phyloP scores from a whole-genome alignment of 1,140 invertebrate species.

The Platyura marginata region DNA sequence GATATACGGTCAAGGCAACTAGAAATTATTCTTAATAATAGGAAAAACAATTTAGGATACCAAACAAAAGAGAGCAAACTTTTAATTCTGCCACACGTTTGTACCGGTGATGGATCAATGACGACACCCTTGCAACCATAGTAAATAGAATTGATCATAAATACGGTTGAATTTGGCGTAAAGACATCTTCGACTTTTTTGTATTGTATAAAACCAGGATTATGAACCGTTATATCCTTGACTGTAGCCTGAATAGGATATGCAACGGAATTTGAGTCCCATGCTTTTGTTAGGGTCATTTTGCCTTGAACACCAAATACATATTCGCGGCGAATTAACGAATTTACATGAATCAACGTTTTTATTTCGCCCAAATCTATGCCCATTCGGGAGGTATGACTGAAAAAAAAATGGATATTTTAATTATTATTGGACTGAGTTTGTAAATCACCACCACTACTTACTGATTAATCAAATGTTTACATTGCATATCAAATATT shows the following conservation, averaged over 20 bases:
- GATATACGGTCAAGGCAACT: conserved; percentile 20
- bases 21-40: no score
- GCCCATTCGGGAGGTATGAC: conserved; percentile 41
- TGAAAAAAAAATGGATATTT: conserved; percentile 21
- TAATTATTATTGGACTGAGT: background rate
- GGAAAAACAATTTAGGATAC: background rate
- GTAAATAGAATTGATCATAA: conserved; percentile 58
- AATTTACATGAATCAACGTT: conserved; percentile 51
- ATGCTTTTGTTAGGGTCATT: conserved; percentile 10
- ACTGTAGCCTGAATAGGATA: conserved; percentile 55
- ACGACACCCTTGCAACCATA: conserved; percentile 65
- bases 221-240: conserved; percentile 34
- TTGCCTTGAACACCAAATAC: conserved; percentile 28
- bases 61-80: conserved; percentile 7
- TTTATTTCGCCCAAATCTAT: conserved; percentile 55
- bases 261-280: conserved; percentile 11
- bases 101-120: conserved; percentile 14
- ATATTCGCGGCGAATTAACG: conserved; percentile 46
- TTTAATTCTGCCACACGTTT: conserved; percentile 15
- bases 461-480: conserved; percentile 16
- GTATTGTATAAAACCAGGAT: conserved; percentile 11
- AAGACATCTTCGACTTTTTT: conserved; percentile 53
- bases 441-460: conserved; percentile 2
- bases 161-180: conserved; percentile 40
- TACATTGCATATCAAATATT: conserved; percentile 11